phyloP scores from a whole-genome alignment of 2,113 vertebrate species.

The Hemichromis elongatus region DNA sequence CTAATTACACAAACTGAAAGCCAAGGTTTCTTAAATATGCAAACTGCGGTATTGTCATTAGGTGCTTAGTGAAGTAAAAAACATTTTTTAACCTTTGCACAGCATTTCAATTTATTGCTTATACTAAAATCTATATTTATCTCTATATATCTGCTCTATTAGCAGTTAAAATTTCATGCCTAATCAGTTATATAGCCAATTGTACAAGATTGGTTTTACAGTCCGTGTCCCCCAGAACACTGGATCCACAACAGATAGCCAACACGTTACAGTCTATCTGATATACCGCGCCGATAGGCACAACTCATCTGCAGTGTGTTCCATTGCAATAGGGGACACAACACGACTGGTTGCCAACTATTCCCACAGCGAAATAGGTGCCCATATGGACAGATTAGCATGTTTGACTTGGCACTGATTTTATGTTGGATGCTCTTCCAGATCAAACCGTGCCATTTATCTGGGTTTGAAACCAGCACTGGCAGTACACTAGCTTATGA shows the following conservation, averaged over 20 bases:
- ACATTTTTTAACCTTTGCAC: not conserved
- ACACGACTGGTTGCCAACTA: not conserved
- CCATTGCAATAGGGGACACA: not conserved
- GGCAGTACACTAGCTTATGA: not conserved
- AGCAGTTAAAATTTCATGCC: not conserved
- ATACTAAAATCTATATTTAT: not conserved
- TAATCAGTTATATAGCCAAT: not conserved
- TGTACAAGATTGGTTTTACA: not conserved
- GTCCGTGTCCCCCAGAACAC: not conserved
- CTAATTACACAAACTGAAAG: constrained; percentile 12
- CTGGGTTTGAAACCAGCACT: not conserved
- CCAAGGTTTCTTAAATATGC: not conserved
- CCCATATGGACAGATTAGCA: not conserved
- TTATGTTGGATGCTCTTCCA: not conserved
- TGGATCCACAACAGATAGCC: not conserved
- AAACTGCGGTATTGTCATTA: not conserved
- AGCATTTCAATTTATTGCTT: not conserved
- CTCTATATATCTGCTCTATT: not conserved
- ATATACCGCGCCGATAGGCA: not conserved
- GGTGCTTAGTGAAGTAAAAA: not conserved
- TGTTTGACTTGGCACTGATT: not conserved
- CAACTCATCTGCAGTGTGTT: not conserved
- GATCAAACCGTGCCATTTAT: not conserved
- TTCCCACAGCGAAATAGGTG: not conserved
- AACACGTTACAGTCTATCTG: not conserved